Base-by-base conservation (phyloP, 1,140 invertebrate species). In the Pseudoatta argentina region DNA sequence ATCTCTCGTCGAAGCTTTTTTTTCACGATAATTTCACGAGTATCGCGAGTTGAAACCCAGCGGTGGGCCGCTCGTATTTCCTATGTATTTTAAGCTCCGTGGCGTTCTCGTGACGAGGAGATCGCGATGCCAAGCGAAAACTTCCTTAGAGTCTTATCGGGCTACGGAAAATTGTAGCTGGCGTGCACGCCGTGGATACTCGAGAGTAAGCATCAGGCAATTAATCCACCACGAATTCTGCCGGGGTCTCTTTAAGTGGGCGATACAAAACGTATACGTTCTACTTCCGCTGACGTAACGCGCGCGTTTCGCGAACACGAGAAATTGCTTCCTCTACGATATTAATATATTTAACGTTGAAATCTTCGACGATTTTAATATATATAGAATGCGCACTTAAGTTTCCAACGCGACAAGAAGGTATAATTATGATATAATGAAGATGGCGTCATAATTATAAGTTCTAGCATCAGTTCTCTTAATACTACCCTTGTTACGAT, bases 141-240 rank as follows among this genome's bases (percentile, higher is more conserved):
- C 76, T 79, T 86, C 76, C 77, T 86, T 34, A 59, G 57, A 61
- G 34, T 69, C 85, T 86, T 86, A 86, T 86, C 85, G 76, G 64
- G 16, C 51, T 81, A 69, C 53, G 76, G 76, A 81, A 86, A 86
- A 86, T 86, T 86, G 85, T 64, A n/a, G 51, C 83, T 86, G 61
- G 76, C 76, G 85, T 57, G 61, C 51, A 44, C 27, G 34, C 63
- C 34, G 39, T 59, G 77, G 18, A 27, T 81, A 57, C 21, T 86
- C 27, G 83, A 51, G 73, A 55, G 18, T 59, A 86, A 57, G 61
- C 85, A 67, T n/a, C 61, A 34, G 76, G 64, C 78, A 82, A 86
- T 86, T 79, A 86, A 69, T 86, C 63, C 77, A 59, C 79, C 63
- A 1, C 34, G 51, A 78, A 48, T 86, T 69, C 24, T 77, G 51